These are phyloP conservation scores for Drepanosiphum platanoidis DNA, from an alignment of 2,888 invertebrate species.

Conservation along the genomic window DNA sequence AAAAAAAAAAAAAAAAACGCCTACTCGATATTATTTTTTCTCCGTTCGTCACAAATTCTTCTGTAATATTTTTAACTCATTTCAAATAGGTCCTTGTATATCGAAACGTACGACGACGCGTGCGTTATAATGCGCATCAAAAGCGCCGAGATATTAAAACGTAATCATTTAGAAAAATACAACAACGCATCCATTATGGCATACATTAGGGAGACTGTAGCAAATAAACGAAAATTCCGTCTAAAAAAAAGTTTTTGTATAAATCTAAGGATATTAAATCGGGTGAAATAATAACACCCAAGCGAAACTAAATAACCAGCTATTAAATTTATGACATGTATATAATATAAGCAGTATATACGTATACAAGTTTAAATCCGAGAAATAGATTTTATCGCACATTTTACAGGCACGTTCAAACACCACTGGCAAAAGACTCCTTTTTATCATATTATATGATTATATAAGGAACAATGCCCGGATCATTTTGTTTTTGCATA, in stretches of 20 bases:
- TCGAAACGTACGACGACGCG: too few relatives aligned
- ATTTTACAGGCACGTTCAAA: constrained; percentile 2
- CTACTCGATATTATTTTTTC: not conserved
- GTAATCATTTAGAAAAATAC: constrained; percentile 12
- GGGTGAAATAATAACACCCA: constrained; percentile 10
- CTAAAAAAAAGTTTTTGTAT: not conserved
- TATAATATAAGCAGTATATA: not conserved
- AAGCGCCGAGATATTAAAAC: not conserved
- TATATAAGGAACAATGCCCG: not conserved
- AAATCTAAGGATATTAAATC: constrained; percentile 51
- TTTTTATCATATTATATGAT: not conserved
- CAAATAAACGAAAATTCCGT: not conserved
- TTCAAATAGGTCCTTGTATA: not conserved
- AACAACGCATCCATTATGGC: not conserved
- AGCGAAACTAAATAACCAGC: constrained; percentile 28
- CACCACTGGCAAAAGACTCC: too few relatives aligned
- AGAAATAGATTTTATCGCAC: constrained; percentile 22
- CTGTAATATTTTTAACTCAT: not conserved
- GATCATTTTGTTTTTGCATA: constrained; percentile 21
- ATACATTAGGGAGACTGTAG: not conserved
- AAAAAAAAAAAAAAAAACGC: too few relatives aligned
- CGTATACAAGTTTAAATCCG: not conserved
- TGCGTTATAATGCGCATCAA: not conserved
- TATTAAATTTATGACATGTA: constrained; percentile 10
- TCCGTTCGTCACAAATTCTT: not conserved